Percentiles rank a stretch among this genome's conserved stretches.
Conservation (phyloP, 2,888 invertebrate species). For the Orchesellides sinensis region DNA sequence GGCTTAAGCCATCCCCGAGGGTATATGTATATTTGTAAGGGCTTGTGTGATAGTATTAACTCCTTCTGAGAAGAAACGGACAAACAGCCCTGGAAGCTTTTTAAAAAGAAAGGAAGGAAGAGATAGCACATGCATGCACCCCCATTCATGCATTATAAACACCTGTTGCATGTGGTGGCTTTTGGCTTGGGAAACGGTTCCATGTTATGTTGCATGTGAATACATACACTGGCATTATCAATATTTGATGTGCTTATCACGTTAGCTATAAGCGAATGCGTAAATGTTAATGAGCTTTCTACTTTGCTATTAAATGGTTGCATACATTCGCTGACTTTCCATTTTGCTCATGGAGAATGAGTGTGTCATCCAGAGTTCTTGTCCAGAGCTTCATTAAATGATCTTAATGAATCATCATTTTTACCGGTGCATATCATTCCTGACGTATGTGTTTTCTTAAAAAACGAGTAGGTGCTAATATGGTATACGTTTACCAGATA, state of each 20-base stretch:
- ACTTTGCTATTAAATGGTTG: not conserved
- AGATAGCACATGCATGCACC: not conserved
- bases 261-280: not conserved
- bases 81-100: not conserved
- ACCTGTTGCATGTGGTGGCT: not conserved
- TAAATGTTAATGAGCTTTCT: not conserved
- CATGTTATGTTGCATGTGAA: not conserved
- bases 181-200: not conserved
- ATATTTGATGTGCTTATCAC: not conserved
- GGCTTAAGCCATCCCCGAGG: too few species aligned
- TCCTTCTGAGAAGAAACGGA: not conserved
- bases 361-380: not conserved
- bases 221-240: not conserved
- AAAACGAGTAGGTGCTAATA: too few species aligned
- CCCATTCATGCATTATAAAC: not conserved
- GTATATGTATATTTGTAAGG: not conserved
- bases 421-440: not conserved
- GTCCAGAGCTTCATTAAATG: not conserved
- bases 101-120: not conserved
- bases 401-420: conserved; percentile 22
- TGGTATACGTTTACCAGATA: not conserved
- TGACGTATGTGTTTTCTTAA: not conserved
- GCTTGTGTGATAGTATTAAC: too few species aligned
- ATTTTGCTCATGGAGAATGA: not conserved
- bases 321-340: too few species aligned